phyloP scores from a whole-genome alignment of 2,888 invertebrate species.

The Agrochola litura region DNA sequence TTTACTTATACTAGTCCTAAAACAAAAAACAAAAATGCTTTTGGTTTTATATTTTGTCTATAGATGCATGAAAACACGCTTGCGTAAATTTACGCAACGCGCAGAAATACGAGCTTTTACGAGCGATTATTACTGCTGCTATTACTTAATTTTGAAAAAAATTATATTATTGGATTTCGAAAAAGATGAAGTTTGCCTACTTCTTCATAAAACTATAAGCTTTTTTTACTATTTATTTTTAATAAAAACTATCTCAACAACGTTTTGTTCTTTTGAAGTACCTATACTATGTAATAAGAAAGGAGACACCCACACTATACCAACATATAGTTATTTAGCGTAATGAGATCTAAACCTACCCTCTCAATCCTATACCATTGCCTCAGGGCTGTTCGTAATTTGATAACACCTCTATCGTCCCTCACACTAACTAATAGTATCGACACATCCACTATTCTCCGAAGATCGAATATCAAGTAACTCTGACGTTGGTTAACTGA shows the following conservation, averaged over 20 bases:
- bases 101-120: neutral
- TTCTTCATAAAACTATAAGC: neutral
- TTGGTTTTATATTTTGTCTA: neutral
- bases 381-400: slow-evolving; percentile 27
- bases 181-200: neutral
- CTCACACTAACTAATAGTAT: slow-evolving; percentile 36
- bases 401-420: slow-evolving; percentile 40
- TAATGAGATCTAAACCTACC: slow-evolving; percentile 15
- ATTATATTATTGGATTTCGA: too few relatives aligned
- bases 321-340: neutral
- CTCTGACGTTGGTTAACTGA: slow-evolving; percentile 16
- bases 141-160: too few relatives aligned
- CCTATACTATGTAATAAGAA: neutral
- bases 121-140: too few relatives aligned
- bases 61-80: neutral
- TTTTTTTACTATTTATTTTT: neutral
- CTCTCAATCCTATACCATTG: neutral
- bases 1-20: neutral
- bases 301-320: neutral
- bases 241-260: neutral
- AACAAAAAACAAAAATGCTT: too few relatives aligned
- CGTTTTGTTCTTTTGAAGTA: neutral
- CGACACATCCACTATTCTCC: slow-evolving; percentile 38
- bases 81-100: neutral
- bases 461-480: slow-evolving; percentile 40